Evolutionary conservation across 2,797 vertebrate genomes (phyloP).

Genomic region (Karalla daura): DNA sequence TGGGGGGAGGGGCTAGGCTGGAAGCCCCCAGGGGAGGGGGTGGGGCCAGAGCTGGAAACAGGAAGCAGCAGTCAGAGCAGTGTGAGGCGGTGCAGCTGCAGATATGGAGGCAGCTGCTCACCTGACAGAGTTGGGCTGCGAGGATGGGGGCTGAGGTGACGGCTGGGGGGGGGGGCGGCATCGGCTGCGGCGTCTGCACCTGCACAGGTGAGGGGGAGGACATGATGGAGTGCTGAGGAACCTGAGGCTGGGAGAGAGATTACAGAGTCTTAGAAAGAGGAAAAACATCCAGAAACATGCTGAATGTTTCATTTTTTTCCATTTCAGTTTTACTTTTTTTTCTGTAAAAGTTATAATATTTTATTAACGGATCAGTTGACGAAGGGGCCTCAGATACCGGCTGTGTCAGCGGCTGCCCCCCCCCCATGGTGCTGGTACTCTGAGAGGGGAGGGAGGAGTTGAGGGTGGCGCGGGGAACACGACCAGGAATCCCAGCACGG

Average conservation of each 20-base stretch:
- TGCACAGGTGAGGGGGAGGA: conserved; percentile 94
- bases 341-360: too few relatives aligned
- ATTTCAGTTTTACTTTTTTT: too few relatives aligned
- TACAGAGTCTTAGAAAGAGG: too few relatives aligned
- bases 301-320: too few relatives aligned
- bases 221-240: conserved; percentile 87
- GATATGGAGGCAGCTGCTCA: conserved; percentile 13
- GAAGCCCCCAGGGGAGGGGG: conserved; percentile 95
- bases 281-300: too few relatives aligned
- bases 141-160: conserved; percentile 91
- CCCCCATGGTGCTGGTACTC: conserved; percentile 83
- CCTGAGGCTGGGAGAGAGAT: too few relatives aligned
- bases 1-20: conserved; percentile 97
- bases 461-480: conserved; percentile 87
- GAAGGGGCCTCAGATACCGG: conserved; percentile 90
- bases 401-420: conserved; percentile 89
- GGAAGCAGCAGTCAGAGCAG: neutral
- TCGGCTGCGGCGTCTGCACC: conserved; percentile 90
- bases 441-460: conserved; percentile 83
- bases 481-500: conserved; percentile 88
- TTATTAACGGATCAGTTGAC: too few relatives aligned
- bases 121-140: conserved; percentile 94
- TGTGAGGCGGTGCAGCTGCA: too few relatives aligned
- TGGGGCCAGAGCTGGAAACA: conserved; percentile 90
- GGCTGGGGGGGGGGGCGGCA: conserved; percentile 96